phyloP scores from a whole-genome alignment of 2,113 vertebrate species.

The Centropristis striata region DNA sequence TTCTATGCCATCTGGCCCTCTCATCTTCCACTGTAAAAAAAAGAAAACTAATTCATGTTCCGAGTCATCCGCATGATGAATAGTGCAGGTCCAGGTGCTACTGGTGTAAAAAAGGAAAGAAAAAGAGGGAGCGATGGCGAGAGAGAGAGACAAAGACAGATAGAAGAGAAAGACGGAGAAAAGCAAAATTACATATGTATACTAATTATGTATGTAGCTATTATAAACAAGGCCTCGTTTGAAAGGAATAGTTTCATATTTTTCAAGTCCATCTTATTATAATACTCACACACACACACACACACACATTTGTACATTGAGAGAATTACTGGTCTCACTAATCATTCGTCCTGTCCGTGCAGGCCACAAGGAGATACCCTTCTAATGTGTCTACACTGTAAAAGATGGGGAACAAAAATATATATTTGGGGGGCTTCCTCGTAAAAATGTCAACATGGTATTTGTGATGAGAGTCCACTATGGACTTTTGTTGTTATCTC shows the following conservation, averaged over 20 bases:
- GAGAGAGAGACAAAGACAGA: constrained; percentile 62
- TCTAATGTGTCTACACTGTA: background rate
- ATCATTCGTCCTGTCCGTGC: background rate
- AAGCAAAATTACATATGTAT: constrained; percentile 80
- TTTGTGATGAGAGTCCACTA: background rate
- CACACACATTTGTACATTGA: background rate
- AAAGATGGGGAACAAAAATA: background rate
- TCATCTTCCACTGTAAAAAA: constrained; percentile 95
- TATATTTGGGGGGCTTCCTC: background rate
- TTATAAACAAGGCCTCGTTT: constrained; percentile 76
- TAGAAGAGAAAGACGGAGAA: constrained; percentile 61
- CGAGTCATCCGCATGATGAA: constrained; percentile 98
- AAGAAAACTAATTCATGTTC: constrained; percentile 99
- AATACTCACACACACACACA: background rate
- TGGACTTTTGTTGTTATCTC: background rate
- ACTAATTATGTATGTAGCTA: constrained; percentile 76
- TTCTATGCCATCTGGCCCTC: constrained; percentile 99
- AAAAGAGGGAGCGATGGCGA: constrained; percentile 57
- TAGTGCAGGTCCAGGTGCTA: constrained; percentile 98
- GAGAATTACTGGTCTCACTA: constrained; percentile 12
- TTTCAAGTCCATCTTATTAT: constrained; percentile 1
- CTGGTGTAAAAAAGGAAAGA: constrained; percentile 83
- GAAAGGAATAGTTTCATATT: constrained; percentile 51
- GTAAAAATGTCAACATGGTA: background rate
- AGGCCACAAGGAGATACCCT: background rate